phyloP scores from a whole-genome alignment of 2,797 vertebrate genomes.

The Hapalemur alaotrensis region DNA sequence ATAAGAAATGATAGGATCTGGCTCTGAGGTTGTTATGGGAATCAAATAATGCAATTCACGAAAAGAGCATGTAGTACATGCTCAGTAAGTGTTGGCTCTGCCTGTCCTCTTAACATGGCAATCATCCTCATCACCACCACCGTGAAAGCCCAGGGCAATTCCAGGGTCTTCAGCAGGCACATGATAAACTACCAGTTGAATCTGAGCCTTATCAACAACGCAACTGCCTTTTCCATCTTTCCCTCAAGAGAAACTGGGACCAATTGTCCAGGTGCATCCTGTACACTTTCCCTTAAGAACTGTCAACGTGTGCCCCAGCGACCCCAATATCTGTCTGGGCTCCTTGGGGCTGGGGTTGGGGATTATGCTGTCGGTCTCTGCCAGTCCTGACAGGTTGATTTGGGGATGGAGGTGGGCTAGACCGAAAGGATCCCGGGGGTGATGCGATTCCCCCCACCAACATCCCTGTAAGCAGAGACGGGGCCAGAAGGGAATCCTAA shows the following conservation, averaged over 20 bases:
- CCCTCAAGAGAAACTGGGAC: neutral
- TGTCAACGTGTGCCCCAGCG: constrained; percentile 30
- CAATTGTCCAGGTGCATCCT: constrained; percentile 70
- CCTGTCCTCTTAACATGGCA: neutral
- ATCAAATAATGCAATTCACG: accelerated
- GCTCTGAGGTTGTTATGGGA: neutral
- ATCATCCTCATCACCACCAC: accelerated
- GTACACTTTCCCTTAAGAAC: neutral
- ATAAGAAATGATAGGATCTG: neutral
- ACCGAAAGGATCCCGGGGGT: neutral
- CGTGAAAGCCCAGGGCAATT: neutral
- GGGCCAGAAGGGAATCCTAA: neutral
- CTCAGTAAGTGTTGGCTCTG: neutral
- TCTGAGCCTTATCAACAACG: constrained; percentile 29
- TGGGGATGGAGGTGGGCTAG: neutral
- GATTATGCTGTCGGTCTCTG: constrained; percentile 44
- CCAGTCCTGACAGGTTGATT: constrained; percentile 46
- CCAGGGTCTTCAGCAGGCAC: neutral
- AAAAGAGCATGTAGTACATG: neutral
- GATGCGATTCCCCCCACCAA: neutral
- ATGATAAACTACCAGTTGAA: neutral
- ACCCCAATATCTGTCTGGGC: constrained; percentile 68
- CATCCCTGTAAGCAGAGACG: neutral
- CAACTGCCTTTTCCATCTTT: constrained; percentile 23
- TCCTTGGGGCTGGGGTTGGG: constrained; percentile 24